phyloP scores from a whole-genome alignment of 2,888 invertebrate genomes.

The Tholera decimalis region DNA sequence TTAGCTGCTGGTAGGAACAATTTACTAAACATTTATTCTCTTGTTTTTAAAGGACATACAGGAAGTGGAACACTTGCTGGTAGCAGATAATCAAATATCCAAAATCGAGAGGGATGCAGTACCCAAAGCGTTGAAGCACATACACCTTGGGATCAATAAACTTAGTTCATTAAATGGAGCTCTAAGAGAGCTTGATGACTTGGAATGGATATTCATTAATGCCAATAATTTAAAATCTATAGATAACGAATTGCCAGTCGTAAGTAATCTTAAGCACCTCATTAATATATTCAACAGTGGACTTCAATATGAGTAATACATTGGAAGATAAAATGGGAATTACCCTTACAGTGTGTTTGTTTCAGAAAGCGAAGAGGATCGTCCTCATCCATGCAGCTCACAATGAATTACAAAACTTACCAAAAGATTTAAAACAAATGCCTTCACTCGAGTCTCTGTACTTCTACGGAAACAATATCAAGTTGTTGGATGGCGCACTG shows the following conservation, averaged over 20 bases:
- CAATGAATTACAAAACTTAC: slow-evolving; percentile 94
- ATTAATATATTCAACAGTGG: slow-evolving; percentile 1
- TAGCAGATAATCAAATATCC: slow-evolving; percentile 95
- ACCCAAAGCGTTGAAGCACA: slow-evolving; percentile 93
- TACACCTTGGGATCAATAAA: slow-evolving; percentile 95
- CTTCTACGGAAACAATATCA: slow-evolving; percentile 94
- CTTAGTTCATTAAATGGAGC: slow-evolving; percentile 95
- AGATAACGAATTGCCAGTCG: slow-evolving; percentile 94
- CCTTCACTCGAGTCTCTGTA: slow-evolving; percentile 93
- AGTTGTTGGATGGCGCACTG: slow-evolving; percentile 93
- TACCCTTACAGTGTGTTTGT: slow-evolving; percentile 34
- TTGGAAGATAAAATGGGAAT: slow-evolving; percentile 16
- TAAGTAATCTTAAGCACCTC: slow-evolving; percentile 75
- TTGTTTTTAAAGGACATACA: slow-evolving; percentile 82
- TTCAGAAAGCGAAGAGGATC: slow-evolving; percentile 92
- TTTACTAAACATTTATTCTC: neutral
- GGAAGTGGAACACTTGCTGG: slow-evolving; percentile 93
- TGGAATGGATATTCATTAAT: slow-evolving; percentile 95
- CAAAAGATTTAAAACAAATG: slow-evolving; percentile 93
- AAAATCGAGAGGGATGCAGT: slow-evolving; percentile 94
- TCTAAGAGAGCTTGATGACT: slow-evolving; percentile 93
- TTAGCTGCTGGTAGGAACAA: neutral
- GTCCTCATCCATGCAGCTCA: slow-evolving; percentile 94
- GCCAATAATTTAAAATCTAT: slow-evolving; percentile 94
- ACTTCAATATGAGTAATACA: neutral